A percentile compares a stretch with the other conserved stretches of the same genome.
These are phyloP conservation scores for Lottia gigantea DNA, from an alignment of 2,888 invertebrate genomes.

Conservation along the genomic window DNA sequence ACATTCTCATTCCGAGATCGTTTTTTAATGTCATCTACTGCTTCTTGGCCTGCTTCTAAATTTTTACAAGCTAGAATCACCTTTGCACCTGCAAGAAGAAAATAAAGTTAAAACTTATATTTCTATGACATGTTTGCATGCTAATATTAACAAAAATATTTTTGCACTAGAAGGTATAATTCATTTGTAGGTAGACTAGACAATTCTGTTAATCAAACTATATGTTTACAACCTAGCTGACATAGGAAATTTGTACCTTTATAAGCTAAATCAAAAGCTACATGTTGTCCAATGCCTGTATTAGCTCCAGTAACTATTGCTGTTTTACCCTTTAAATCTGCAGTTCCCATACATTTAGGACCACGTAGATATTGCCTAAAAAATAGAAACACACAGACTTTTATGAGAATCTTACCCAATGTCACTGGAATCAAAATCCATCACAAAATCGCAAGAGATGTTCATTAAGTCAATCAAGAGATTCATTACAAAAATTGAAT, in stretches of 20 bases:
- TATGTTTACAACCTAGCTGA: too few relatives aligned
- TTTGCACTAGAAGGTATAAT: too few relatives aligned
- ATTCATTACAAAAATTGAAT: too few relatives aligned
- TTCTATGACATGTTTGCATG: too few relatives aligned
- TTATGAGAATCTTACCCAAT: too few relatives aligned
- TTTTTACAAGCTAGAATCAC: conserved; percentile 62
- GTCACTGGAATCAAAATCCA: too few relatives aligned
- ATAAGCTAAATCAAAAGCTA: conserved; percentile 54
- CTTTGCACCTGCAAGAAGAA: conserved; percentile 69
- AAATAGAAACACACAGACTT: not conserved
- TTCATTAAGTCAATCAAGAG: too few relatives aligned
- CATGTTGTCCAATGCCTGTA: conserved; percentile 60
- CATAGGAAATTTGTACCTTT: conserved; percentile 56
- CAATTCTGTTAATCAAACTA: not conserved
- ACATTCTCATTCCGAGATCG: conserved; percentile 51
- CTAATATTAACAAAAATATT: too few relatives aligned
- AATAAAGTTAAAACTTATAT: too few relatives aligned
- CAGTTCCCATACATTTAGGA: conserved; percentile 52
- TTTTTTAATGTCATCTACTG: conserved; percentile 43
- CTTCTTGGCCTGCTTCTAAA: conserved; percentile 46
- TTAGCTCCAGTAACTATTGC: conserved; percentile 63
- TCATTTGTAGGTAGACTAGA: too few relatives aligned
- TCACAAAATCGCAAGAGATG: too few relatives aligned
- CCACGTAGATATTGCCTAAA: conserved; percentile 62
- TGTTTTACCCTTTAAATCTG: conserved; percentile 56